A percentile compares a stretch with the other conserved stretches of the same genome.
phyloP scores from a whole-genome alignment of 64 coral and sea anemone genomes.

The Montipora capricornis region DNA sequence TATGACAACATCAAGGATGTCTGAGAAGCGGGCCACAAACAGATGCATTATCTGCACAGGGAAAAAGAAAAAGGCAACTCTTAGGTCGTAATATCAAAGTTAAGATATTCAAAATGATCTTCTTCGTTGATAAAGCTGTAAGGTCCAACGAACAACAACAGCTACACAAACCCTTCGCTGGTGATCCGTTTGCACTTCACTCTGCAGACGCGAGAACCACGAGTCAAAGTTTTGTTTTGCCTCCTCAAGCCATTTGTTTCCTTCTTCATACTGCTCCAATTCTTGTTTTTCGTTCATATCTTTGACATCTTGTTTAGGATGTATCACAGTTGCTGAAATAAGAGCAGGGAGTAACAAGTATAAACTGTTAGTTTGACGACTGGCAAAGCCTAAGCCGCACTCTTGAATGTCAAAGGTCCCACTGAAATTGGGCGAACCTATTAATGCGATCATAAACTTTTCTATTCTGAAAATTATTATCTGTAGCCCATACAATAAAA shows the following conservation, averaged over 20 bases:
- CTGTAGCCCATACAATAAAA: no score
- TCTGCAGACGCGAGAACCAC: slow-evolving; percentile 77
- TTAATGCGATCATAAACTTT: no score
- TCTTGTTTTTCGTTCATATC: slow-evolving; percentile 93
- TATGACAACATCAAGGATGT: slow-evolving; percentile 89
- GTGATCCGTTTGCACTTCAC: slow-evolving; percentile 56
- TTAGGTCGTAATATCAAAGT: neutral
- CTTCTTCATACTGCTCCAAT: slow-evolving; percentile 95
- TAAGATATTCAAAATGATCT: neutral
- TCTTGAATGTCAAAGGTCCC: no score
- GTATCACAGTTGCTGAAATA: slow-evolving; percentile 64
- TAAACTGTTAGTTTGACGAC: neutral
- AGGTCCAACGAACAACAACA: neutral
- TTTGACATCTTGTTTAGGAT: slow-evolving; percentile 81
- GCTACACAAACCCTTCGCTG: slow-evolving; percentile 73
- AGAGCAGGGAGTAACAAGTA: neutral
- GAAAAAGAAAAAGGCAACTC: neutral
- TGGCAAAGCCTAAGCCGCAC: no score
- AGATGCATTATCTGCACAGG: slow-evolving; percentile 86
- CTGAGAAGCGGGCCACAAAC: slow-evolving; percentile 92
- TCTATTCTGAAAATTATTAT: no score
- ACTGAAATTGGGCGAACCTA: no score
- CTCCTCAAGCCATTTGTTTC: slow-evolving; percentile 88
- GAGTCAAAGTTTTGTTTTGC: slow-evolving; percentile 79
- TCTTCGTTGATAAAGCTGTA: neutral